A percentile compares a stretch with the other conserved stretches of the same genome.
Conservation (phyloP, 2,113 vertebrate species). For the Heloderma charlesbogerti region DNA sequence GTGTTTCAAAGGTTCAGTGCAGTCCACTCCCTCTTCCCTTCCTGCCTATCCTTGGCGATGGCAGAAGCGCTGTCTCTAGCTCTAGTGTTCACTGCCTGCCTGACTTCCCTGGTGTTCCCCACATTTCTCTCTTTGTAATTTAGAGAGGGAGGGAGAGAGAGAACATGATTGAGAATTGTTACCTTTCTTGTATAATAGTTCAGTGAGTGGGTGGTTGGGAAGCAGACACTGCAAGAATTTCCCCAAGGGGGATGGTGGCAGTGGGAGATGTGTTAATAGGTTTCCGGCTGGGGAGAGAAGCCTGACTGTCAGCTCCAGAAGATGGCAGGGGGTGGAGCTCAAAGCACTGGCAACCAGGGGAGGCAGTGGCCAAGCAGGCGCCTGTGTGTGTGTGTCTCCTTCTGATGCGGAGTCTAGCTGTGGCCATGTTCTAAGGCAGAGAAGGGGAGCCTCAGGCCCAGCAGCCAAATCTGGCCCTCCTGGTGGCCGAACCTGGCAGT, state of each 20-base stretch:
- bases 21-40: not conserved
- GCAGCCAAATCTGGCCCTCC: no score
- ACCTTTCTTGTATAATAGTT: not conserved
- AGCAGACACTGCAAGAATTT: conserved; percentile 37
- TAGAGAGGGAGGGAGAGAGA: not conserved
- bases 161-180: not conserved
- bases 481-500: no score
- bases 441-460: no score
- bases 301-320: not conserved
- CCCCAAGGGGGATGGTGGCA: conserved; percentile 4
- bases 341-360: no score
- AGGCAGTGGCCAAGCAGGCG: not conserved
- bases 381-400: not conserved
- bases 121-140: no score
- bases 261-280: not conserved
- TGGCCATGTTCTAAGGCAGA: no score
- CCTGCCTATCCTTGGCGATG: not conserved
- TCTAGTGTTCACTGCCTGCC: not conserved
- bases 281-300: not conserved
- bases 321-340: not conserved
- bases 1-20: not conserved
- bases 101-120: conserved; percentile 4
- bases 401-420: not conserved
- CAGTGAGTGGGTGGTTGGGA: conserved; percentile 30
- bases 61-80: not conserved